Base-by-base conservation (phyloP, 2,113 vertebrate genomes). In the Indicator maculatus region DNA sequence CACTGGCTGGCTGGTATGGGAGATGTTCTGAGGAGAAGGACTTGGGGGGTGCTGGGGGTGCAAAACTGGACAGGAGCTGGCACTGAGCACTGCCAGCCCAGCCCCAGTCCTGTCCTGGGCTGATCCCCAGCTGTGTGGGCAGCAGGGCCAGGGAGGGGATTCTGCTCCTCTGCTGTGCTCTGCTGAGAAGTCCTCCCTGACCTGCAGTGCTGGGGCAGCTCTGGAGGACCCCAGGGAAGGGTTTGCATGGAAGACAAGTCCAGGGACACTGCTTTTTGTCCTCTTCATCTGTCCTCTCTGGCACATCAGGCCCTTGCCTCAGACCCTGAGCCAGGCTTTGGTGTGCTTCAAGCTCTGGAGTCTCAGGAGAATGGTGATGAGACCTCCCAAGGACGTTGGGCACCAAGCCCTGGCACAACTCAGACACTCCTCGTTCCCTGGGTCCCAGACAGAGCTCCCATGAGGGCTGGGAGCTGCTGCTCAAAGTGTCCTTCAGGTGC, bases 201-300 rank as follows among this genome's bases (percentile, higher is more conserved):
- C 45, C 50, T 50, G 50, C 50, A 52, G 50, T 52, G 50, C 52
- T 53, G 52, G 21, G 24, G 21, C 52, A 55, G 53, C 53, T 55
- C 26, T 28, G 53, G 53, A 27, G 41, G 41, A 16, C 41, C 41
- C n/a, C 3, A 19, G 27, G 39, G 66, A 53, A 82, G 31, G 45
- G 39, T 18, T 17, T 8, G 2, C 0, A 1, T 12, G 8, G 16
- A 67, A 44, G 20, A 13, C n/a, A 72, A 78, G 24, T 11, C 61
- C 17, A 30, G 26, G 45, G 23, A 50, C 15, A 5, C 0, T 1
- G 56, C 3, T 19, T 41, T 18, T 67, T 39, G 17, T 28, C 9
- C 33, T 73, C 17, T 31, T 44, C 0, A 0, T 26, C 23, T 11
- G 26, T 18, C 30, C 45, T 23, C 13, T 59, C 36, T 2, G 16